Base-by-base conservation (phyloP, 2,888 invertebrate species). In the Odontomyia ornata region DNA sequence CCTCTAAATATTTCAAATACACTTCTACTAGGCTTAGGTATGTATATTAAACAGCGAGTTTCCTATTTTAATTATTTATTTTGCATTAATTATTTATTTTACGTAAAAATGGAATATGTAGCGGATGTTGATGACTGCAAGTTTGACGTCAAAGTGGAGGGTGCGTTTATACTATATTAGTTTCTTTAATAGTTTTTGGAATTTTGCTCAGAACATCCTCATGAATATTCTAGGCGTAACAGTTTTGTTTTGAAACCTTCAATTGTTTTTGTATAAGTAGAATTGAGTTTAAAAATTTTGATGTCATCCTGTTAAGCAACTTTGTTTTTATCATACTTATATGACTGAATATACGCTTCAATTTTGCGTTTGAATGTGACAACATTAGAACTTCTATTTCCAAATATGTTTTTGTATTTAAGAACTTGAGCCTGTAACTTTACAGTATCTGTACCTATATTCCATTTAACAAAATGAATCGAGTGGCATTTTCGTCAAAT, bases 281-380 rank as follows among this genome's bases (percentile, higher is more conserved):
- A 56, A 56, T 56, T 56, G 56, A 56, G n/a, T 56, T 56, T 56
- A 56, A 56, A 56, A n/a, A 11, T 56, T n/a, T 56, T 56, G 11
- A 56, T 56, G 18, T 4, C 56, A 56, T 56, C 18, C 56, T 56
- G 56, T 56, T 56, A 5, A 9, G 56, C 56, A 56, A 56, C 56
- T 56, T 56, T 9, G 18, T 56, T n/a, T 56, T 56, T 56, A 56
- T 56, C n/a, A 56, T 56, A 18, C 56, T 56, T 18, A 56, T 56
- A 11, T n/a, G 56, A 56, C 56, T 56, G 56, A 56, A 56, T n/a
- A 56, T 56, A n/a, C 56, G 56, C 56, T 56, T n/a, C 5, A 56
- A 9, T 56, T 56, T n/a, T 56, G 18, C 9, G 5, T 56, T 56
- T 56, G 56, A 56, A 56, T 56, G 56, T 56, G 56, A n/a, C 11